A percentile compares a stretch with the other conserved stretches of the same genome.
phyloP scores from a whole-genome alignment of 2,113 vertebrate genomes.

The Eclectus roratus region DNA sequence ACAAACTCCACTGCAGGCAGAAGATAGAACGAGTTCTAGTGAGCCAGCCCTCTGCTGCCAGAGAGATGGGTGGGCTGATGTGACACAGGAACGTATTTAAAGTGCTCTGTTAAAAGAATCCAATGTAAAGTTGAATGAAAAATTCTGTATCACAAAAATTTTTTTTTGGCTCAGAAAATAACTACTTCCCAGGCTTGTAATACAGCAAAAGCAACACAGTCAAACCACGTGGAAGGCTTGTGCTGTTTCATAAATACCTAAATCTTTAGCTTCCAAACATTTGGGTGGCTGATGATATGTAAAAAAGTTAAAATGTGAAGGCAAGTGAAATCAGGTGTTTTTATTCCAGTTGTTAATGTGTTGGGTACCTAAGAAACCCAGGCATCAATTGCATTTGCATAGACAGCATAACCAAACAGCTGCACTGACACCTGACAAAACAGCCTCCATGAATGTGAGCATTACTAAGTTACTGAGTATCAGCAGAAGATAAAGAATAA shows the following conservation, averaged over 20 bases:
- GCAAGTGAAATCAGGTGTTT: not conserved
- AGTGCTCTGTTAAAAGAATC: not conserved
- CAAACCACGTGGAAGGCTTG: not conserved
- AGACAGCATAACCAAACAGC: not conserved
- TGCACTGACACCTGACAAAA: not conserved
- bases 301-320: not conserved
- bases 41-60: not conserved
- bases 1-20: not conserved
- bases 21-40: not conserved
- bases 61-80: not conserved
- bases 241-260: not conserved
- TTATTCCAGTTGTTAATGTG: not conserved
- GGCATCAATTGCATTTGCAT: not conserved
- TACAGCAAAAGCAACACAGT: not conserved
- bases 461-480: not conserved
- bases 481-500: constrained; percentile 22
- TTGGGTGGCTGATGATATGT: not conserved
- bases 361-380: not conserved
- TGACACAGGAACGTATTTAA: not conserved
- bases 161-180: not conserved
- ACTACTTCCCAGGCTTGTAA: not conserved
- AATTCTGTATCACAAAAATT: rapidly evolving
- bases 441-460: not conserved
- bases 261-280: not conserved
- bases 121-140: not conserved